Conservation (phyloP, 2,113 vertebrate genomes). For the Chauna torquata region DNA sequence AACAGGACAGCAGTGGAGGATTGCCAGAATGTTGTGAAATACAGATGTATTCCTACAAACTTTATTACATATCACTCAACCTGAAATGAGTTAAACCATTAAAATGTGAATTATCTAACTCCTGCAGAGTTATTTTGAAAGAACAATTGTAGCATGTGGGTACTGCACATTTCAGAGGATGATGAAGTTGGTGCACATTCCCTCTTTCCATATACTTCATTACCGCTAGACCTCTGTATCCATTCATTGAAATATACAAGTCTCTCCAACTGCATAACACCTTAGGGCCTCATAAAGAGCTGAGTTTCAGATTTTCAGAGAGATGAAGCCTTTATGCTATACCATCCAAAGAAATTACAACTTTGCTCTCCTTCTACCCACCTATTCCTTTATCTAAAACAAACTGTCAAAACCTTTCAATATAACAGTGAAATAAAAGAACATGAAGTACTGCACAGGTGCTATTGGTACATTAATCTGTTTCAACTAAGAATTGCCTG, state of each 20-base stretch:
- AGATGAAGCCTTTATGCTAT: background rate
- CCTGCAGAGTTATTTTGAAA: background rate
- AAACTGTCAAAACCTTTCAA: background rate
- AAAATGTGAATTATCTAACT: background rate
- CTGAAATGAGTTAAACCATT: background rate
- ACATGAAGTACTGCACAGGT: conserved; percentile 13
- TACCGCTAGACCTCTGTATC: background rate
- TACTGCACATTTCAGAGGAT: background rate
- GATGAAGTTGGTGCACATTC: background rate
- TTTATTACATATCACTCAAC: background rate
- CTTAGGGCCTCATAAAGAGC: background rate
- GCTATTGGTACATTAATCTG: background rate
- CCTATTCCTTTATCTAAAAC: background rate
- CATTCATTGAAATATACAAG: background rate
- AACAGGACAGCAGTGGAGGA: background rate
- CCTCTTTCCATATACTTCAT: background rate
- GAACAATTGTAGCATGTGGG: background rate
- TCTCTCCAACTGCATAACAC: background rate
- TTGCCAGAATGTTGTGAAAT: background rate
- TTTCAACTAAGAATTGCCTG: background rate
- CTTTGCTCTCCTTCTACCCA: background rate
- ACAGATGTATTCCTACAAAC: background rate
- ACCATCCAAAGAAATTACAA: background rate
- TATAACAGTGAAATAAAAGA: conserved; percentile 8
- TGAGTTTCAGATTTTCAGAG: background rate